These are phyloP conservation scores for Pyxicephalus adspersus DNA, from an alignment of 2,113 vertebrate genomes.

Conservation along the genomic window DNA sequence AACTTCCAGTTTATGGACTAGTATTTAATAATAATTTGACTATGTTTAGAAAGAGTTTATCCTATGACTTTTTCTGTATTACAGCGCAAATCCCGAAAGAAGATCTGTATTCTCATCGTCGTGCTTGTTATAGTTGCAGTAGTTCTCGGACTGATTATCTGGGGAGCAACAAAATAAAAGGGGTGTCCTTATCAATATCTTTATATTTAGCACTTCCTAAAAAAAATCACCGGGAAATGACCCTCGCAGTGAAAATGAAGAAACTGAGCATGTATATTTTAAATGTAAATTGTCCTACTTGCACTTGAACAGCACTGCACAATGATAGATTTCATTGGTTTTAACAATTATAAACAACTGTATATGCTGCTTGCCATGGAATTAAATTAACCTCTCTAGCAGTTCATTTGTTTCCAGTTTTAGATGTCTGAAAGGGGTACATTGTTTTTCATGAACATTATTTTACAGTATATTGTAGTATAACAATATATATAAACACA, in stretches of 20 bases:
- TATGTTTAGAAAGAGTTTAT: neutral
- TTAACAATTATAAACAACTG: too few relatives aligned
- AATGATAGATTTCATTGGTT: too few relatives aligned
- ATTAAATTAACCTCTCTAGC: too few relatives aligned
- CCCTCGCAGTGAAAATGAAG: conserved; percentile 5
- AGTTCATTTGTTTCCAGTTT: too few relatives aligned
- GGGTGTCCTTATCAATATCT: neutral
- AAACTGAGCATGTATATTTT: neutral
- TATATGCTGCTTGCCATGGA: too few relatives aligned
- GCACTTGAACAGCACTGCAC: too few relatives aligned
- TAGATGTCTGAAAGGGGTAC: too few relatives aligned
- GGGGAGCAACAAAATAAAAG: conserved; percentile 53
- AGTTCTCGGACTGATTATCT: conserved; percentile 82
- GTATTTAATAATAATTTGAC: neutral
- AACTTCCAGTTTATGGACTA: neutral
- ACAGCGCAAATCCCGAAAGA: conserved; percentile 91
- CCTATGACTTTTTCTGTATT: conserved; percentile 43
- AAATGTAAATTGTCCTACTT: too few relatives aligned
- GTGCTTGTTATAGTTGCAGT: conserved; percentile 72
- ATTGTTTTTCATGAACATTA: too few relatives aligned
- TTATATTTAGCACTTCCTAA: neutral
- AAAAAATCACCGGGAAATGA: neutral
- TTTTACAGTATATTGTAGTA: too few relatives aligned
- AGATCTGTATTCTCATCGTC: conserved; percentile 87
- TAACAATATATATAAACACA: too few relatives aligned